Evolutionary conservation across 2,113 vertebrate species (phyloP).

Genomic region (Callithrix jacchus): DNA sequence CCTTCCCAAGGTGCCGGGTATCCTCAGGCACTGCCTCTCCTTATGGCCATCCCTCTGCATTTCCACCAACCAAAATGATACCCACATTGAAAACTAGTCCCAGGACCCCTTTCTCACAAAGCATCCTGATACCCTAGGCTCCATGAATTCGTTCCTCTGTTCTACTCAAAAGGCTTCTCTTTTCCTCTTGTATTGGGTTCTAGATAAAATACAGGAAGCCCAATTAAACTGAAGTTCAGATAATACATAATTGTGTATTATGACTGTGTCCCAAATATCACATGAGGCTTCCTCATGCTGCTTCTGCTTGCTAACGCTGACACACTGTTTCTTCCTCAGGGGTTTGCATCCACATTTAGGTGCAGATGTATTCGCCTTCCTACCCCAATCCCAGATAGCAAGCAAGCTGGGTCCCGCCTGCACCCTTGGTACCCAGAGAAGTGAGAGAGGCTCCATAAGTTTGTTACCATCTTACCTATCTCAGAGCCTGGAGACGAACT

Average conservation of each 20-base stretch:
- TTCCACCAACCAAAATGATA: background rate
- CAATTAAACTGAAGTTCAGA: background rate
- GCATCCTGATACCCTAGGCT: background rate
- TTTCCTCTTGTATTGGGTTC: background rate
- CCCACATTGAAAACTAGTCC: background rate
- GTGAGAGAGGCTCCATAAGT: background rate
- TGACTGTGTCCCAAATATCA: background rate
- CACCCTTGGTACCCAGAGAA: background rate
- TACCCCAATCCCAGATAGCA: background rate
- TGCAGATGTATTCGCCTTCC: background rate
- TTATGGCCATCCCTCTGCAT: background rate
- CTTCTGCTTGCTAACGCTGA: background rate
- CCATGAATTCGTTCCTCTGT: background rate
- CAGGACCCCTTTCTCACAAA: background rate
- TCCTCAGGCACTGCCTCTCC: background rate
- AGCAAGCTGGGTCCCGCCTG: rapidly evolving
- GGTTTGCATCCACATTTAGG: background rate
- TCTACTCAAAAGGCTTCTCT: background rate
- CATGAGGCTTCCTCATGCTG: background rate
- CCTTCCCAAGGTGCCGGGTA: rapidly evolving
- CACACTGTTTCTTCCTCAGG: background rate
- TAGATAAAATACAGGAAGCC: background rate
- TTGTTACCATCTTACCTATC: rapidly evolving
- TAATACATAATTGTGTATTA: background rate
- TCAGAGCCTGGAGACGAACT: background rate